Evolutionary conservation across 2,113 vertebrate genomes (phyloP).

Genomic region (Lepus americanus): DNA sequence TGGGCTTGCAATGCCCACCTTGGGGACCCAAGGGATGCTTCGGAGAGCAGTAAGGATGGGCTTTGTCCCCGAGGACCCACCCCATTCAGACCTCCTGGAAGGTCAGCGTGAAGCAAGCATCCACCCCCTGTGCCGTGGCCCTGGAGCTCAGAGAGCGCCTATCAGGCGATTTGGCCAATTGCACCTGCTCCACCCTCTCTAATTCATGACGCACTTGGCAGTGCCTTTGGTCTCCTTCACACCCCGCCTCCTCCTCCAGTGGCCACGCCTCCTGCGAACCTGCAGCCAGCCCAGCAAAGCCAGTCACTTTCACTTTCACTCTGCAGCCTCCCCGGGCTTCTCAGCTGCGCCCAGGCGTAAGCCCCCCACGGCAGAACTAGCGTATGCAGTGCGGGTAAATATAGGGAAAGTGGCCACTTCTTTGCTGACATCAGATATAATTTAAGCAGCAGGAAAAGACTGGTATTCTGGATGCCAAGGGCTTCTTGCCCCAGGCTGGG

Average conservation of each 20-base stretch:
- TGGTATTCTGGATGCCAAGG: not conserved
- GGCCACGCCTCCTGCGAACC: not conserved
- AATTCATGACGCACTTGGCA: not conserved
- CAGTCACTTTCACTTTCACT: constrained; percentile 4
- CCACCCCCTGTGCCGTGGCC: not conserved
- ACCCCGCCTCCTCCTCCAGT: not conserved
- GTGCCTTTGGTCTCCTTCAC: not conserved
- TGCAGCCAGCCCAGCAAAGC: not conserved
- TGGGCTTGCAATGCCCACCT: not conserved
- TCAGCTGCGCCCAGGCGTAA: not conserved
- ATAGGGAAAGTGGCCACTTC: too few species aligned
- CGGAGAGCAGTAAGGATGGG: not conserved
- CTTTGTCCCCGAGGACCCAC: not conserved
- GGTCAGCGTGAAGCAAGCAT: not conserved
- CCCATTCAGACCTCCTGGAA: constrained; percentile 2
- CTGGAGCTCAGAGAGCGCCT: not conserved
- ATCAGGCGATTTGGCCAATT: not conserved
- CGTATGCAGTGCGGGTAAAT: not conserved
- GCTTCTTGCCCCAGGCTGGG: not conserved
- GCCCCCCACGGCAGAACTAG: not conserved
- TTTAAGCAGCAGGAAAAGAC: not conserved
- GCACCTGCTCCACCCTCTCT: not conserved
- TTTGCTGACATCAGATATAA: not conserved
- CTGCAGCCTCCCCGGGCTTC: not conserved
- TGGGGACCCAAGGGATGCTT: not conserved